Base-by-base conservation (phyloP, 2,113 vertebrate species). In the Engraulis encrasicolus region DNA sequence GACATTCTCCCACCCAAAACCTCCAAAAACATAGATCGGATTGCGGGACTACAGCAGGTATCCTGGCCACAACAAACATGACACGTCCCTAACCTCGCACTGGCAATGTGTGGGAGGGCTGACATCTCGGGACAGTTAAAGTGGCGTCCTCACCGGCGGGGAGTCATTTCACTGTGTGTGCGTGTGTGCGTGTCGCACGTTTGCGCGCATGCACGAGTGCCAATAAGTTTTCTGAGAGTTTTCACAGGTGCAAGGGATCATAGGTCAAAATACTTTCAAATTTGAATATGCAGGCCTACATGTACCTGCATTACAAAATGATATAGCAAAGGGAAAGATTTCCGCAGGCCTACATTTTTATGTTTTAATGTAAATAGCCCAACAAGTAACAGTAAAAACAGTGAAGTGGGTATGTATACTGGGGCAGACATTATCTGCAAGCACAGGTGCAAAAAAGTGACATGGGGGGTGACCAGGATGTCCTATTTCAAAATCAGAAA, bases 11-110 rank as follows among this genome's bases (percentile, higher is more conserved):
- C n/a, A 80, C 45, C 50, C 66, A 86, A 81, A 79, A 61, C 31
- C 38, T n/a, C n/a, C 17, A 82, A 61, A 31, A 48, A 79, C 52
- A 78, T 50, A 82, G 86, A 84, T 87, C 80, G 61, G 78, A 87
- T 87, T 79, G 74, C 83, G 84, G 74, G 50, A 84, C 74, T 82
- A 54, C 77, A 82, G 52, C 40, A 40, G 3, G 40, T 9, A 45
- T n/a, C n/a, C 4, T 87, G 80, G 79, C 83, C 86, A 84, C 80
- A 82, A 87, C 82, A 84, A 34, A 79, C 82, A 87, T 84, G 79
- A 87, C 86, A 84, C 85, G 78, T 49, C 23, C 80, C 78, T 83
- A 81, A 84, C 78, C 82, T 37, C 79, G 50, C 78, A 50, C 37
- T 31, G 15, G 38, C 79, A 27, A 52, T 31, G 61, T 20, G 50